Percentiles rank a stretch among this genome's conserved stretches.
phyloP scores from a whole-genome alignment of 1,140 invertebrate genomes.

The Drosophila funebris region DNA sequence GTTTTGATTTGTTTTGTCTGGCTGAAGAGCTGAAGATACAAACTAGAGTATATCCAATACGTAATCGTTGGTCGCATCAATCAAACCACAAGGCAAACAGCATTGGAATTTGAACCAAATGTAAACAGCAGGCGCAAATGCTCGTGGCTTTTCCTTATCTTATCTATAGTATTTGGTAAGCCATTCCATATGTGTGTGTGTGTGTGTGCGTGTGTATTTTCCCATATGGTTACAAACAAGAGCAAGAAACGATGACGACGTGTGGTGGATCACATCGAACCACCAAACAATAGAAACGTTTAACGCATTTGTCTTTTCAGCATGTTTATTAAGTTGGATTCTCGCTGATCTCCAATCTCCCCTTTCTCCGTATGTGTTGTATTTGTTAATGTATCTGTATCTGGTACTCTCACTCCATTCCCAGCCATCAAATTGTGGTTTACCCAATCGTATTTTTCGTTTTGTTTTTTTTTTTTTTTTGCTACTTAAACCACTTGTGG shows the following conservation, averaged over 20 bases:
- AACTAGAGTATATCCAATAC: neutral
- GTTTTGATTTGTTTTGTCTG: too few relatives aligned
- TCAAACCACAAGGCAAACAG: conserved; percentile 52
- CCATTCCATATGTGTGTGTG: neutral
- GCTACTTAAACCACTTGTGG: neutral
- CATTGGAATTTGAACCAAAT: conserved; percentile 29
- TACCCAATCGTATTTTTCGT: too few relatives aligned
- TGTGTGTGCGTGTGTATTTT: neutral
- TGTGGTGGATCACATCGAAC: conserved; percentile 15
- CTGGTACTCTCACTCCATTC: neutral
- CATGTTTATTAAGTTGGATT: conserved; percentile 21
- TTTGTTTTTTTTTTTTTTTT: neutral
- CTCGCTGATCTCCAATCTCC: neutral
- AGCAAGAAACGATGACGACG: conserved; percentile 7
- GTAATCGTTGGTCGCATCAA: conserved; percentile 37
- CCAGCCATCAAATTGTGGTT: neutral
- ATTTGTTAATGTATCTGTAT: neutral
- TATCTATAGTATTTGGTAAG: conserved; percentile 37
- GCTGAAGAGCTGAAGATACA: too few relatives aligned
- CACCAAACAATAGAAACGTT: neutral
- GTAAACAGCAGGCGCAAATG: conserved; percentile 36
- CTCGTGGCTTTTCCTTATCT: conserved; percentile 38
- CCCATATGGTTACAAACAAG: conserved; percentile 12
- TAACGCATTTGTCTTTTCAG: conserved; percentile 20
- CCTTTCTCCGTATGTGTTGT: neutral